Base-by-base conservation (phyloP, 2,113 vertebrate genomes). In the Cromileptes altivelis region DNA sequence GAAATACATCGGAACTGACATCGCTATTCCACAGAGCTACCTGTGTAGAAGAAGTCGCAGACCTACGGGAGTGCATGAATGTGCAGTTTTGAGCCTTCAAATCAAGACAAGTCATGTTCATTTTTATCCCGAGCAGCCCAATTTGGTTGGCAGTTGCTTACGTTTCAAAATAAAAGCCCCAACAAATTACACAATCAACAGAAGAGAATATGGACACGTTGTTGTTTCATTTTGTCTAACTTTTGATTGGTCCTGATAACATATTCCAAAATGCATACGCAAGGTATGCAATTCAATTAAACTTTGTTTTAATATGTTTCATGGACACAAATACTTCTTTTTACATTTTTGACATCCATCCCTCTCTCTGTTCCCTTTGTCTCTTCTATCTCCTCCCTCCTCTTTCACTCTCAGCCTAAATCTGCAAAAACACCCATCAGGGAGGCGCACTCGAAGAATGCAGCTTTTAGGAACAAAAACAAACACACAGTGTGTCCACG, bases 381-480 rank as follows among this genome's bases (percentile, higher is more conserved):
- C 63, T 45, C 19, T 23, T 6, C 6, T 12, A 4, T 61, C 21
- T 30, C 33, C 50, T 18, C 58, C 63, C 52, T 6, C 33, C 45
- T 4, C 33, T 40, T 23, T 50, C 12, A 40, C 75, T 50, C 50
- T 80, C 23, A 6, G 21, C 62, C 81, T 53, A 76, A 64, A 80
- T 70, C 47, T 50, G 7, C 11, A 25, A 74, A 88, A 85, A 89
- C 60, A 82, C 72, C 53, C 74, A 70, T 40, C n/a, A 65, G 85
- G 82, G 82, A 70, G 79, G 68, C 73, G 88, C 42, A 0, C 40
- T 13, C 0, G 60, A 81, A 85, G 83, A 89, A 84, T 85, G 79
- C 76, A 15, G 58, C 74, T 68, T 86, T 91, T 60, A 27, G 72
- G 78, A 86, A 91, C 70, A 75, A 89, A 91, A 88, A 88, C 89